phyloP scores from a whole-genome alignment of 2,113 vertebrate genomes.

The Epinephelus cyanopodus region DNA sequence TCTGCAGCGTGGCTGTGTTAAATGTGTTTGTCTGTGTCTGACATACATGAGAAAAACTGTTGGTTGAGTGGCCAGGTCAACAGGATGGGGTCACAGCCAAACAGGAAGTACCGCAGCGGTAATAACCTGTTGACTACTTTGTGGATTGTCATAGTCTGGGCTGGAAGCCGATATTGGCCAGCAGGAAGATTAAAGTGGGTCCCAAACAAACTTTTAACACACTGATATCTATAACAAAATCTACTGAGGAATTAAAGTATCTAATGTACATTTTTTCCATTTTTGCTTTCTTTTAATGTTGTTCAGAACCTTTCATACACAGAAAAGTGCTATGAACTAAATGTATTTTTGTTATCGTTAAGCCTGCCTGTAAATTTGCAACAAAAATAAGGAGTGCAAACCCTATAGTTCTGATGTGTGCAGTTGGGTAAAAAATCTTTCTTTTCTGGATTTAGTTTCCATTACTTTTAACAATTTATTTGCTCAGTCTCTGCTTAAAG shows the following conservation, averaged over 20 bases:
- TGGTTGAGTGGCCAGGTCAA: conserved; percentile 18
- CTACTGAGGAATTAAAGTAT: background rate
- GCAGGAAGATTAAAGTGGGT: background rate
- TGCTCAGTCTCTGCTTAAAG: background rate
- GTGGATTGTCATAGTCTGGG: background rate
- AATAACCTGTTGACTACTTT: conserved; percentile 40
- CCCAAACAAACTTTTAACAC: background rate
- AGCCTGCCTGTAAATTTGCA: no score
- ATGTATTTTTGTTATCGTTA: background rate
- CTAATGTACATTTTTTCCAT: no score
- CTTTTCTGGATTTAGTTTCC: background rate
- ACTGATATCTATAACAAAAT: background rate
- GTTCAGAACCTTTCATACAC: background rate
- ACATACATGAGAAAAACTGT: conserved; percentile 11
- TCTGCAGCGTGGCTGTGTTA: background rate
- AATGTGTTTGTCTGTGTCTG: conserved; percentile 12
- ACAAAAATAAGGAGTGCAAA: background rate
- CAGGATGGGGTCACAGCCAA: conserved; percentile 54
- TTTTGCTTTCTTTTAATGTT: background rate
- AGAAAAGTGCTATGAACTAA: background rate
- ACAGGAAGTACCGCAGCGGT: conserved; percentile 49
- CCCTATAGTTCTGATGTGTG: background rate
- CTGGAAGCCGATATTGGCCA: background rate
- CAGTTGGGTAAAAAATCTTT: no score
- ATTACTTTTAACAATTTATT: background rate